Evolutionary conservation across 2,888 invertebrate species (phyloP).

Genomic region (Fabriciana adippe): DNA sequence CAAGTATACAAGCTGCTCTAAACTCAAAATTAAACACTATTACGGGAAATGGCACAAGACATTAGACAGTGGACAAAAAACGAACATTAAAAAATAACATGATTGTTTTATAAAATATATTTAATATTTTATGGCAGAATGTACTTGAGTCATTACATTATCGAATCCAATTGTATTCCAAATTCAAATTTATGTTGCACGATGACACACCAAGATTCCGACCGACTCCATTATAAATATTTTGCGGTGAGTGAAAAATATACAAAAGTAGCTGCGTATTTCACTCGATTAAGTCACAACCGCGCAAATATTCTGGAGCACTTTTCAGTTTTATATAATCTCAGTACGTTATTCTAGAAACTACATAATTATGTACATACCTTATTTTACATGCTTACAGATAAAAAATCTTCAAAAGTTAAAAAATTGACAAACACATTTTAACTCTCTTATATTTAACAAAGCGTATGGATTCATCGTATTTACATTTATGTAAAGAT

Average conservation of each 20-base stretch:
- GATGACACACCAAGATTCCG: constrained; percentile 16
- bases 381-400: constrained; percentile 54
- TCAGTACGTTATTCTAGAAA: constrained; percentile 57
- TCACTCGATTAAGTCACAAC: constrained; percentile 36
- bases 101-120: background rate
- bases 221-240: constrained; percentile 30
- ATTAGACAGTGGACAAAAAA: constrained; percentile 20
- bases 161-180: constrained; percentile 4
- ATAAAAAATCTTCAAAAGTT: constrained; percentile 70
- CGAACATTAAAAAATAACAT: constrained; percentile 11
- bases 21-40: constrained; percentile 28
- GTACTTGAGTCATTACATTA: background rate
- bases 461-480: constrained; percentile 82
- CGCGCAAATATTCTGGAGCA: constrained; percentile 34
- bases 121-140: no score
- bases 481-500: constrained; percentile 72
- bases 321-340: constrained; percentile 53
- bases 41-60: constrained; percentile 33
- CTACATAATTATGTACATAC: constrained; percentile 66
- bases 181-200: background rate
- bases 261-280: constrained; percentile 31
- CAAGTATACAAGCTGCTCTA: constrained; percentile 30
- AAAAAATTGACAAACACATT: constrained; percentile 79
- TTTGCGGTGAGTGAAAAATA: constrained; percentile 26
- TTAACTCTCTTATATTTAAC: constrained; percentile 77